Conservation (phyloP, 2,797 vertebrate genomes). For the Lithobates sylvaticus region DNA sequence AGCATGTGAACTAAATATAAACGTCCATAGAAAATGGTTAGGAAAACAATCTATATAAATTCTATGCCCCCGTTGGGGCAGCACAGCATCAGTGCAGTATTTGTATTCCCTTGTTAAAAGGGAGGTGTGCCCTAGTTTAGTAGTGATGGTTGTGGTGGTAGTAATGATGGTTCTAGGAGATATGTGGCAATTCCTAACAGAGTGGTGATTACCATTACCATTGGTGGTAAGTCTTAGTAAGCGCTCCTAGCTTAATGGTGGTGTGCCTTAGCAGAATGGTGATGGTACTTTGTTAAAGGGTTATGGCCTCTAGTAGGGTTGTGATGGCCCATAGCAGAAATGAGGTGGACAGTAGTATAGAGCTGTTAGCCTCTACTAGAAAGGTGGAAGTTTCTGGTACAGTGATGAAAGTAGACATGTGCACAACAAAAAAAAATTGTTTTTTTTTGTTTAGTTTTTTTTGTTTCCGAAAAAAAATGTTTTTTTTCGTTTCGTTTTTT, state of each 20-base stretch:
- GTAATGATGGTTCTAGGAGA: background rate
- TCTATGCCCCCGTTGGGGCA: too few species aligned
- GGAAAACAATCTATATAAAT: too few species aligned
- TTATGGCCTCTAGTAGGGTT: background rate
- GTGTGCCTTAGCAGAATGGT: background rate
- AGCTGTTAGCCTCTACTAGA: background rate
- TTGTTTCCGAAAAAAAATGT: too few species aligned
- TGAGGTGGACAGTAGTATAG: background rate
- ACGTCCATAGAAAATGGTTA: too few species aligned
- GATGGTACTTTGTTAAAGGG: background rate
- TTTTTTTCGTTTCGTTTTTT: too few species aligned
- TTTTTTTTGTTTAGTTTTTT: too few species aligned
- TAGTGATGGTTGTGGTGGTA: background rate
- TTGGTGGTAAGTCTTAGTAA: background rate
- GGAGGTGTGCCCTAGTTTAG: background rate
- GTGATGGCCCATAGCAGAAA: background rate
- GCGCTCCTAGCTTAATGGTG: background rate
- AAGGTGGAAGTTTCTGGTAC: background rate
- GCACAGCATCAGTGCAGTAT: background rate
- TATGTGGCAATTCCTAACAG: too few species aligned
- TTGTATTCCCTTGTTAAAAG: background rate
- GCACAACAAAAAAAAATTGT: too few species aligned
- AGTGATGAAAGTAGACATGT: background rate
- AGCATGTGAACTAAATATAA: too few species aligned
- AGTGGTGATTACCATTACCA: too few species aligned